Evolutionary conservation across 2,888 invertebrate species (phyloP).

Genomic region (Chymomyza amoena): DNA sequence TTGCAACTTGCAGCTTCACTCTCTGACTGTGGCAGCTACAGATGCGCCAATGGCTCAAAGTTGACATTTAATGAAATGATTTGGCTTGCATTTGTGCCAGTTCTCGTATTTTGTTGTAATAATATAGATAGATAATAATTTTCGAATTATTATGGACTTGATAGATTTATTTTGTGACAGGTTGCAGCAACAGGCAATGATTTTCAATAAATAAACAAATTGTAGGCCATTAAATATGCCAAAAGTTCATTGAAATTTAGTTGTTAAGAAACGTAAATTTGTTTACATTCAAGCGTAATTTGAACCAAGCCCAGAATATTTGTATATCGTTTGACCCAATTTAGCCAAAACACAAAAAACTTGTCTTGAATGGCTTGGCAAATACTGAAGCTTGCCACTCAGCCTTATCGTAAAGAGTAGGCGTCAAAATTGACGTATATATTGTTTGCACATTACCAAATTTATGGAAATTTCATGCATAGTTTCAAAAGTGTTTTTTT

Average conservation of each 20-base stretch:
- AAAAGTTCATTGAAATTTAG: not conserved
- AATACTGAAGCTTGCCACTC: conserved; percentile 33
- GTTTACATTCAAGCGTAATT: not conserved
- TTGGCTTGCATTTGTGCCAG: conserved; percentile 26
- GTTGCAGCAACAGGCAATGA: conserved; percentile 47
- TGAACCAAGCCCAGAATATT: conserved; percentile 1
- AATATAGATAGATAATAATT: conserved; percentile 56
- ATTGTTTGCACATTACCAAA: conserved; percentile 25
- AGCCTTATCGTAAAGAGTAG: not conserved
- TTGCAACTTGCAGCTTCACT: conserved; percentile 3
- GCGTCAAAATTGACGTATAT: not conserved
- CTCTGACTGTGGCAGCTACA: conserved; percentile 33
- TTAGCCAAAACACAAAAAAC: not conserved
- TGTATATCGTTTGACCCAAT: conserved; percentile 44
- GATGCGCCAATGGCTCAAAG: conserved; percentile 51
- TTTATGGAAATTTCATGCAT: conserved; percentile 62
- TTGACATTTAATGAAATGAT: conserved; percentile 70
- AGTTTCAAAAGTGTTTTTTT: conserved; percentile 11
- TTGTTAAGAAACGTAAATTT: not conserved
- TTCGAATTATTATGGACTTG: conserved; percentile 61
- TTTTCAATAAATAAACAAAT: conserved; percentile 28
- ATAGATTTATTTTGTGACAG: conserved; percentile 65
- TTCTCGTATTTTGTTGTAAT: conserved; percentile 44
- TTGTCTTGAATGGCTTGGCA: conserved; percentile 8
- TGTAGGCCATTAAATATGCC: not conserved